Conservation (phyloP, 2,888 invertebrate genomes). For the Anaspis maculata region DNA sequence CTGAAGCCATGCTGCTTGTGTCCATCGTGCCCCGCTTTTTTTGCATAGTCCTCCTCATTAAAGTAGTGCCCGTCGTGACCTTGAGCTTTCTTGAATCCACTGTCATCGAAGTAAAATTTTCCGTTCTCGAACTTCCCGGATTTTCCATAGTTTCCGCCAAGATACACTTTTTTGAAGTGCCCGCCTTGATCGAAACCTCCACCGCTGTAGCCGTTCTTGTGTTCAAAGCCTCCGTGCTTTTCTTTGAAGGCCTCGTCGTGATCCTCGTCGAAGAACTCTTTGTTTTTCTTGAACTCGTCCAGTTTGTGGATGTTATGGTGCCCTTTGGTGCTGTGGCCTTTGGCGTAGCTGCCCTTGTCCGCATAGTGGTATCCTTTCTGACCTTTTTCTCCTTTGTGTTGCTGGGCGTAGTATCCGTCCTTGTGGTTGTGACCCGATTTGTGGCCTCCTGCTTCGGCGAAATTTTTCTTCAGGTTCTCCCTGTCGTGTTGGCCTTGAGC, state of each 20-base stretch:
- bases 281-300: conserved; percentile 73
- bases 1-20: conserved; percentile 13
- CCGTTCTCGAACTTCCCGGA: conserved; percentile 69
- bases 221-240: conserved; percentile 66
- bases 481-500: conserved; percentile 69
- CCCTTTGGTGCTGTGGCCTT: conserved; percentile 74
- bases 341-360: conserved; percentile 64
- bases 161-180: conserved; percentile 11
- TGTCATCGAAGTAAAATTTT: conserved; percentile 61
- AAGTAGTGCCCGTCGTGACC: conserved; percentile 28
- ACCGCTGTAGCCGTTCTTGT: conserved; percentile 6
- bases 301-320: conserved; percentile 72
- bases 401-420: conserved; percentile 56
- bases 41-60: conserved; percentile 5
- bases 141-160: conserved; percentile 50
- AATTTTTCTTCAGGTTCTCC: conserved; percentile 54
- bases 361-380: conserved; percentile 50
- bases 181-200: conserved; percentile 58
- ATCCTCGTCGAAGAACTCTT: conserved; percentile 72
- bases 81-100: conserved; percentile 62
- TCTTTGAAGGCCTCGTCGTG: conserved; percentile 68
- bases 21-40: conserved; percentile 7
- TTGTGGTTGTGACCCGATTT: conserved; percentile 57
- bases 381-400: conserved; percentile 56
- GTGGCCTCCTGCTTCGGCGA: conserved; percentile 54